Conservation (phyloP, 2,888 invertebrate genomes). For the Bombyx huttoni region DNA sequence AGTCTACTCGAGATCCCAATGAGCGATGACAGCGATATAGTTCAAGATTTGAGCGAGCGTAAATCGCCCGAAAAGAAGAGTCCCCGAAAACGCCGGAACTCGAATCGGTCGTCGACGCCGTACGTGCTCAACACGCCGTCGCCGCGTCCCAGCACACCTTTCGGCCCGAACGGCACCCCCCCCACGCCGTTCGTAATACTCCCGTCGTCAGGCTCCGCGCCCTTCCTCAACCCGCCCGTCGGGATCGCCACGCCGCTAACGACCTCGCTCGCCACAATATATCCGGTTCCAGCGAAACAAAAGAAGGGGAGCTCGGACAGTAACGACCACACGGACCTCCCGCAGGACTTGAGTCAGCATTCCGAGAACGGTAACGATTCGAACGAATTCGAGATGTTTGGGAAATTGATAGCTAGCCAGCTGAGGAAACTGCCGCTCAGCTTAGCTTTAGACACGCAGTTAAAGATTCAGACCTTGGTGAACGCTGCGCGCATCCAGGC, state of each 20-base stretch:
- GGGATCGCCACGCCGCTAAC: constrained; percentile 64
- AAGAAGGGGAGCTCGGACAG: constrained; percentile 46
- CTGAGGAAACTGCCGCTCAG: constrained; percentile 56
- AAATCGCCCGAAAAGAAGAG: constrained; percentile 64
- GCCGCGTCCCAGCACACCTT: constrained; percentile 60
- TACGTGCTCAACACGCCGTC: constrained; percentile 64
- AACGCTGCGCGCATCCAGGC: constrained; percentile 62
- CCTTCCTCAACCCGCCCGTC: constrained; percentile 61
- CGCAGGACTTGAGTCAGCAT: constrained; percentile 62
- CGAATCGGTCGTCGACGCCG: constrained; percentile 59
- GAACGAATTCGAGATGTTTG: constrained; percentile 67
- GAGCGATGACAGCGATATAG: constrained; percentile 64
- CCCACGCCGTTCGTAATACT: constrained; percentile 49
- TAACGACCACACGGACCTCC: constrained; percentile 45
- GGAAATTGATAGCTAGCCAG: constrained; percentile 61
- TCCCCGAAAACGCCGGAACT: constrained; percentile 57
- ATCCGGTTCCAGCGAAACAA: constrained; percentile 56
- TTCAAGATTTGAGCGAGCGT: constrained; percentile 61
- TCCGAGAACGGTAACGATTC: constrained; percentile 52
- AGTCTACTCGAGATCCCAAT: constrained; percentile 56
- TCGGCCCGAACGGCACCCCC: constrained; percentile 43
- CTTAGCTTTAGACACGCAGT: constrained; percentile 57
- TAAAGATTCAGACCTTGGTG: constrained; percentile 61
- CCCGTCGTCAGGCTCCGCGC: constrained; percentile 44
- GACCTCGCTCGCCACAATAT: constrained; percentile 57